Conservation (phyloP, 2,888 invertebrate species). For the Drosophila multiciliata region DNA sequence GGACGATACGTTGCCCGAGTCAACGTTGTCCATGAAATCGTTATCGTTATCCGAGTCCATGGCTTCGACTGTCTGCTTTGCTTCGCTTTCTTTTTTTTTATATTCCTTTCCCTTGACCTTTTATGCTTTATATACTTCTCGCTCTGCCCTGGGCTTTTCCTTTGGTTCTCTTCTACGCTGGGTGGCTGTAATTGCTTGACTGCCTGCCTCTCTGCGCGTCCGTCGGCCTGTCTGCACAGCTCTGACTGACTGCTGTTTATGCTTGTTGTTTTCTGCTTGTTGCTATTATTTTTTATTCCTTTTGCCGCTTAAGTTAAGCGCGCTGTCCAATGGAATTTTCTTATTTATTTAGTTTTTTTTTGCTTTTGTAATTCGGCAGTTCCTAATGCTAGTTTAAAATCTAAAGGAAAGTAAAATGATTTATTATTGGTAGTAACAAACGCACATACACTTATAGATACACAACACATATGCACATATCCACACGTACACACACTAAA, state of each 20-base stretch:
- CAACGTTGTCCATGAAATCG: slow-evolving; percentile 94
- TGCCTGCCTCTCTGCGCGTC: not conserved
- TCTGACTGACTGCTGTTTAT: slow-evolving; percentile 5
- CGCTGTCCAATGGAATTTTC: slow-evolving; percentile 11
- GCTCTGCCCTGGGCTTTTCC: not conserved
- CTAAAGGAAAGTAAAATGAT: slow-evolving; percentile 31
- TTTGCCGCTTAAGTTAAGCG: slow-evolving; percentile 15
- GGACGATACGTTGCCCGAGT: slow-evolving; percentile 94
- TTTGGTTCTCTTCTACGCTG: not conserved
- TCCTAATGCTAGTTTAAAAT: slow-evolving; percentile 48
- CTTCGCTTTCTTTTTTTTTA: not conserved
- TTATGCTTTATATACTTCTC: slow-evolving; percentile 12
- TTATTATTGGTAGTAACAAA: slow-evolving; percentile 8
- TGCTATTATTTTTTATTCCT: slow-evolving; percentile 3
- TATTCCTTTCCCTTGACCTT: slow-evolving; percentile 2
- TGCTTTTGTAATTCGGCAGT: slow-evolving; percentile 12
- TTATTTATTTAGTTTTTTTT: not conserved
- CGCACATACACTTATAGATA: slow-evolving; percentile 1
- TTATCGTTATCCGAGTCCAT: slow-evolving; percentile 99
- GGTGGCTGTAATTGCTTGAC: not conserved
- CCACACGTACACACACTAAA: slow-evolving; percentile 4
- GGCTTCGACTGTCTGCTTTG: slow-evolving; percentile 19
- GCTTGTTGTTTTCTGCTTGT: not conserved
- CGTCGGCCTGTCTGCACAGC: slow-evolving; percentile 25
- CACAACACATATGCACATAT: slow-evolving; percentile 3